Conservation (phyloP, 2,888 invertebrate genomes). For the Tryphoninae sp. region DNA sequence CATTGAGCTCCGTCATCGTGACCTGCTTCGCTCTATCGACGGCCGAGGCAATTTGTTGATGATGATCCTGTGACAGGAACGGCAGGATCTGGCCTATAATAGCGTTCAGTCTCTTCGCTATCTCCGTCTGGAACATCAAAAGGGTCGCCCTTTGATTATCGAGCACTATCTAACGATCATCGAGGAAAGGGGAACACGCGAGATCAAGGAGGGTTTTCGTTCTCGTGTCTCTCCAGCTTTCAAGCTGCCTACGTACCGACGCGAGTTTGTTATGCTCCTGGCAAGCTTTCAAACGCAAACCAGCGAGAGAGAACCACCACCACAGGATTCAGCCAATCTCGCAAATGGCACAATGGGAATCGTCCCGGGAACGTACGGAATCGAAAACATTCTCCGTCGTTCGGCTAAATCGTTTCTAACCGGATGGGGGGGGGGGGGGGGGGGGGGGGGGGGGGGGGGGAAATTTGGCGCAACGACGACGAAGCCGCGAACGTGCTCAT, state of each 20-base stretch:
- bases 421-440: neutral
- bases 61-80: conserved; percentile 94
- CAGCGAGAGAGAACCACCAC: neutral
- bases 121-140: conserved; percentile 90
- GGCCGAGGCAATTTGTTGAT: conserved; percentile 96
- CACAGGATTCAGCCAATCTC: neutral
- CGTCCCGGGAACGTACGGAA: conserved; percentile 34
- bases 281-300: conserved; percentile 63
- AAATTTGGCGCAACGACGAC: neutral
- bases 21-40: conserved; percentile 97
- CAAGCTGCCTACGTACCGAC: neutral
- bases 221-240: conserved; percentile 5
- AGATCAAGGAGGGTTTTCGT: neutral
- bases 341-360: conserved; percentile 13
- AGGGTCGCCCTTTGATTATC: conserved; percentile 62
- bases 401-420: neutral
- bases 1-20: conserved; percentile 96
- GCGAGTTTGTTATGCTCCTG: conserved; percentile 53
- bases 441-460: no score
- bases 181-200: neutral
- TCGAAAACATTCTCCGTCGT: conserved; percentile 6
- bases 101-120: conserved; percentile 95
- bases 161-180: conserved; percentile 32
- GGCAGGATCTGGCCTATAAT: conserved; percentile 97
- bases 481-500: neutral